Evolutionary conservation across 2,113 vertebrate genomes (phyloP), one percentile per base, ranked within the genome.

Genomic region (Acrocephalus arundinaceus): DNA sequence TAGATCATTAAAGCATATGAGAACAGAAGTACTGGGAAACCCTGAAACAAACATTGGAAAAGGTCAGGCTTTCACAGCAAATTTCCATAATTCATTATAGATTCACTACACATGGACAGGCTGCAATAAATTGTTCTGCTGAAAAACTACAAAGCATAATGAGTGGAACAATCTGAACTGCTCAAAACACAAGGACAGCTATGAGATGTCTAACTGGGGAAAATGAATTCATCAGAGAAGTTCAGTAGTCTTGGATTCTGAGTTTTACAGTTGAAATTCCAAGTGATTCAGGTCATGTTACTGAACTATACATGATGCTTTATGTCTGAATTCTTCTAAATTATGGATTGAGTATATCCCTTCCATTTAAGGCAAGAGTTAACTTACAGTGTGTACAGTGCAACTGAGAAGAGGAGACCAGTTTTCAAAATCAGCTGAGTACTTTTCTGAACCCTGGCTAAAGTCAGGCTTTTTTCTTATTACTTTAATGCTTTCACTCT

Each of bases 51-150:
- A 74, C 59, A 77, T 25, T 4, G 4, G 68, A 96, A 97, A 97
- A 91, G 91, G 77, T 95, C 91, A 91, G 77, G 83, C 59, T 94
- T 95, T 79, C 87, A 89, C 66, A 81, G 66, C 33, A 93, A 70
- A 93, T 90, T 96, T 97, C 94, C 80, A 49, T 94, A 92, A 97
- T 95, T 96, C 94, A 87, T 94, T 92, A 85, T n/a, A 83, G 78
- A 97, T 87, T 97, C 94, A 78, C 82, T 87, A 74, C 87, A 96
- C 83, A 91, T 21, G 41, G 65, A 92, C 52, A 78, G 81, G 80
- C 83, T 91, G 89, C 76, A 93, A 82, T 87, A 97, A 97, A 96
- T 92, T 80, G 59, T 93, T 67, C 77, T 93, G 85, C 89, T 94
- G 75, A 95, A 88, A 89, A 95, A 93, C 33, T 93, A 87, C 86